Evolutionary conservation across 2,113 vertebrate genomes (phyloP), one percentile per base, ranked within the genome.

Genomic region (Ifrita kowaldi): DNA sequence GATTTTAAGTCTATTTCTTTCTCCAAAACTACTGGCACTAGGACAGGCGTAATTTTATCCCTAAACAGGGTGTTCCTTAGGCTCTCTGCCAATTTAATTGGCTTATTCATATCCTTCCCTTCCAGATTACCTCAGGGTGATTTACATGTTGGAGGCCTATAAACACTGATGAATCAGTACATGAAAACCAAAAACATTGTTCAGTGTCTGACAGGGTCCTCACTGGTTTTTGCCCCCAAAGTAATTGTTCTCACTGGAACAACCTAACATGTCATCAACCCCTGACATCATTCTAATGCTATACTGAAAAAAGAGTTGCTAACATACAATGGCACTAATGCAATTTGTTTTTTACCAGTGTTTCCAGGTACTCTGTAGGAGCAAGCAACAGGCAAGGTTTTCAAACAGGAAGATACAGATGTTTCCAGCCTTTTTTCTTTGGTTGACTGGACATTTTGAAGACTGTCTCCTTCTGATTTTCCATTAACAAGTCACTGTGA

Each of bases 71-170:
- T 97, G 96, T 98, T 98, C 93, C 97, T 95, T 42, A 24, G 95
- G 97, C 96, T 93, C 86, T 46, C 65, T 69, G 93, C 97, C 97
- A 98, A 20, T 44, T 71, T 92, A 95, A 93, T 97, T 98, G 96
- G 95, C 94, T 97, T 95, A 96, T 93, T 97, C 95, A 96, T 94
- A 97, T 98, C 97, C 97, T 98, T 97, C 90, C 87, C 95, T 94
- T 92, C 90, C 82, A 90, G 85, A 92, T 97, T 97, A 97, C 98
- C 97, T 97, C 94, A 95, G 96, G 97, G 95, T 93, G 95, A 97
- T 88, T 85, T 94, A 92, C 79, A 70, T 75, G 79, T 97, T 94
- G 85, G 93, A 98, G 96, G 67, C 95, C 92, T 87, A 92, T 96
- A 97, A 96, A 83, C 94, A 90, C 73, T 37, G 90, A 88, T 97